Base-by-base conservation (phyloP, 2,888 invertebrate species). In the Oxystoma pomonae region DNA sequence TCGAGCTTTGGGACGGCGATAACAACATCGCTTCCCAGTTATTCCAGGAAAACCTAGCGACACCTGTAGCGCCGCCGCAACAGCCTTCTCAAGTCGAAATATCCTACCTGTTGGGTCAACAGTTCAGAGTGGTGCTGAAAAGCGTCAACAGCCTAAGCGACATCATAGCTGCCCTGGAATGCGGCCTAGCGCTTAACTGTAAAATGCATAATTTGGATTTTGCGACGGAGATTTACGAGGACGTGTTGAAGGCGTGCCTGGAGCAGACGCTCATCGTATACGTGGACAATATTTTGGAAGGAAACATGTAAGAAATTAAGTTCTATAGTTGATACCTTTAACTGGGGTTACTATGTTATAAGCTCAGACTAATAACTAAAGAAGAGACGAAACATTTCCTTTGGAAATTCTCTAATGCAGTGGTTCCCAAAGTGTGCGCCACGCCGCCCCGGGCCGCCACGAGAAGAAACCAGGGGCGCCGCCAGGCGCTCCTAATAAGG, bases 211-310 rank as follows among this genome's bases (percentile, higher is more conserved):
- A 85, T 75, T 81, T 77, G 20, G 78, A 79, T 0, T 68, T 72
- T 0, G 82, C 83, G 1, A 80, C 80, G 0, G 80, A 80, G 16
- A 76, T 74, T 1, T 77, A 81, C 1, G 74, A 83, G 3, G 83
- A 84, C 1, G 83, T 83, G 58, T 77, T 89, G 65, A 85, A 84
- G 73, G 72, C 78, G 53, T 83, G 85, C 60, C 75, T 82, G 57
- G 80, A 80, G 55, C 80, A 81, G 70, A 75, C 78, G 67, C 74
- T 83, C 16, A 81, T 84, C 20, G 74, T 83, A 16, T 78, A 77
- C 60, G 80, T 84, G 1, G 80, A 83, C 68, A 77, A 79, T 70
- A 75, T 83, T 16, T 73, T 78, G 16, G 76, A 80, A 66, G 77
- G 80, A 62, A 76, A 80, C 63, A 80, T 78, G 83, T 83, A 74